These are phyloP conservation scores for Pristis pectinata DNA, from an alignment of 2,797 vertebrate species.

Conservation along the genomic window DNA sequence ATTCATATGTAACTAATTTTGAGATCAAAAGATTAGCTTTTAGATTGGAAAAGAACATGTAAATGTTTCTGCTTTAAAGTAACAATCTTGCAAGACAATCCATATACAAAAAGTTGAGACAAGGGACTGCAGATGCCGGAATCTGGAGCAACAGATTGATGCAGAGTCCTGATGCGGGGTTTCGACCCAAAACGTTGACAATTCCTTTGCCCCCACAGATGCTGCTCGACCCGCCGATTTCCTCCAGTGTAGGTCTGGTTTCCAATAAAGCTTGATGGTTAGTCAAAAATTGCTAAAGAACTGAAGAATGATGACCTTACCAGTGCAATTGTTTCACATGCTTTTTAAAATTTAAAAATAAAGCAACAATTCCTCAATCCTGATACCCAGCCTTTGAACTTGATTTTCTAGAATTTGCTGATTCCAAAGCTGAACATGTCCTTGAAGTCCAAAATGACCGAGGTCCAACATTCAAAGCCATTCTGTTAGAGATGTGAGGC, in stretches of 20 bases:
- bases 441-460: not conserved
- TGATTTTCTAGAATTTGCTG: not conserved
- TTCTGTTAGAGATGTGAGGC: not conserved
- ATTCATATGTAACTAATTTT: not conserved
- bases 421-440: not conserved
- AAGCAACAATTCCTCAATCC: not conserved
- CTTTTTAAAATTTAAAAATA: not conserved
- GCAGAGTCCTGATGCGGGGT: too few relatives aligned
- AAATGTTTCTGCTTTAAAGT: not conserved
- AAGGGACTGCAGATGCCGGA: too few relatives aligned
- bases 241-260: too few relatives aligned
- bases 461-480: not conserved
- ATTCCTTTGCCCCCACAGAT: too few relatives aligned
- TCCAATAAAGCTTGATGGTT: not conserved
- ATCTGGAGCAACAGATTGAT: too few relatives aligned
- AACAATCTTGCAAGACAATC: not conserved
- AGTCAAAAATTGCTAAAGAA: not conserved
- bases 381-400: not conserved
- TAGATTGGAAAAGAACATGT: not conserved
- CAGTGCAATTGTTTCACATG: not conserved
- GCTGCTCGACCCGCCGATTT: too few relatives aligned
- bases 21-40: not conserved
- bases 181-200: too few relatives aligned
- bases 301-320: not conserved
- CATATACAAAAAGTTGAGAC: not conserved